Evolutionary conservation across 2,797 vertebrate species (phyloP).

Genomic region (Poeciliopsis infans): DNA sequence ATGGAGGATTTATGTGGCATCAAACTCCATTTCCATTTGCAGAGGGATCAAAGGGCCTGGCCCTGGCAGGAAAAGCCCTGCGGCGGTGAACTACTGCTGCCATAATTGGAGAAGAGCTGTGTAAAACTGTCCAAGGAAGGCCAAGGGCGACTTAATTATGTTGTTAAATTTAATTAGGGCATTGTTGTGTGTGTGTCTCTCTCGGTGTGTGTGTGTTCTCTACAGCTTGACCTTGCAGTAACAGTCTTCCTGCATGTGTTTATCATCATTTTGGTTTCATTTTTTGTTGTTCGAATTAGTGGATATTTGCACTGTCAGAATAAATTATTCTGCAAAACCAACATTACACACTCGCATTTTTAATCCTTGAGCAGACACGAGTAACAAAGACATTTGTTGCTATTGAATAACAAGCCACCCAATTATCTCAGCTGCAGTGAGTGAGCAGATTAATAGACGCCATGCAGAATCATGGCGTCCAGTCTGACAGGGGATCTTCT

Average conservation of each 20-base stretch:
- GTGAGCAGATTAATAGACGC: constrained; percentile 7
- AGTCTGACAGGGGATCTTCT: constrained; percentile 19
- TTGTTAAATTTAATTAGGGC: constrained; percentile 70
- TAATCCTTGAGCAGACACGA: constrained; percentile 5
- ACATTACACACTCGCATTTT: not conserved
- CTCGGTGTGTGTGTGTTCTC: constrained; percentile 25
- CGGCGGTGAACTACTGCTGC: constrained; percentile 47
- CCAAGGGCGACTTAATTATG: constrained; percentile 68
- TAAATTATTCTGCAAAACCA: constrained; percentile 31
- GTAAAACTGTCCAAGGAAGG: constrained; percentile 64
- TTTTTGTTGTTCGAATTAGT: constrained; percentile 22
- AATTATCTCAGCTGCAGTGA: constrained; percentile 8
- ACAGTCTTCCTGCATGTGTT: constrained; percentile 42
- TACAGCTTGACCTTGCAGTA: constrained; percentile 52
- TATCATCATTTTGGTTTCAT: constrained; percentile 40
- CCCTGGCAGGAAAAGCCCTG: constrained; percentile 40
- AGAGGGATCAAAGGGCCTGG: constrained; percentile 67
- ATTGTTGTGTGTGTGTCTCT: constrained; percentile 38
- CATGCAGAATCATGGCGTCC: not conserved
- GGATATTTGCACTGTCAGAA: constrained; percentile 24
- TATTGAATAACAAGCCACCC: not conserved
- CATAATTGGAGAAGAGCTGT: constrained; percentile 64
- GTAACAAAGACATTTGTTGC: constrained; percentile 7
- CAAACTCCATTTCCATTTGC: constrained; percentile 44
- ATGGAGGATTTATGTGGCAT: constrained; percentile 26